phyloP scores from a whole-genome alignment of 2,888 invertebrate species.

The Galerucella nymphaeae region DNA sequence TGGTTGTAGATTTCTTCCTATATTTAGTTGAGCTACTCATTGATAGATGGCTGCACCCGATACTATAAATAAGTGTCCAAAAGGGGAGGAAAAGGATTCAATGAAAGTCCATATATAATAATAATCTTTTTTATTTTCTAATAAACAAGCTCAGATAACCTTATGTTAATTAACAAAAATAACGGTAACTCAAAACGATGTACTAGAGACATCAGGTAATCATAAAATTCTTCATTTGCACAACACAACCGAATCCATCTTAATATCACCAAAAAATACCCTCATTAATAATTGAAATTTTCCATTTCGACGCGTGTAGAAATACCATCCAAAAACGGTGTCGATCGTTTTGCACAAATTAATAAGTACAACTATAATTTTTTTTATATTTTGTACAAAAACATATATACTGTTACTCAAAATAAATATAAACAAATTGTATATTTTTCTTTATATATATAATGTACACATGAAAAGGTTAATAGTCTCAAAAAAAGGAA shows the following conservation, averaged over 20 bases:
- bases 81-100: background rate
- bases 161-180: conserved; percentile 64
- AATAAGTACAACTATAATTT: conserved; percentile 56
- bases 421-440: conserved; percentile 57
- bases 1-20: too few relatives aligned
- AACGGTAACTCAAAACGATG: conserved; percentile 66
- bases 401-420: conserved; percentile 49
- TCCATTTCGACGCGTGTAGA: too few relatives aligned
- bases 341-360: conserved; percentile 33
- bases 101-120: conserved; percentile 40
- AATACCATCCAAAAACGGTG: background rate
- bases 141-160: conserved; percentile 66
- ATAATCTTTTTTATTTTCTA: conserved; percentile 61
- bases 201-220: conserved; percentile 63
- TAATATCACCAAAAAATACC: conserved; percentile 27
- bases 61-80: background rate
- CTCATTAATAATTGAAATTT: too few relatives aligned
- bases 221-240: conserved; percentile 50
- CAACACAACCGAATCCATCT: conserved; percentile 51
- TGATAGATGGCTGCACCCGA: too few relatives aligned
- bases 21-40: too few relatives aligned
- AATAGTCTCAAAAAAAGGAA: conserved; percentile 60
- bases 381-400: conserved; percentile 43
- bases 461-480: conserved; percentile 54
- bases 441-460: conserved; percentile 49